Evolutionary conservation across 2,797 vertebrate species (phyloP).

Genomic region (Hyperoplus lanceolatus): DNA sequence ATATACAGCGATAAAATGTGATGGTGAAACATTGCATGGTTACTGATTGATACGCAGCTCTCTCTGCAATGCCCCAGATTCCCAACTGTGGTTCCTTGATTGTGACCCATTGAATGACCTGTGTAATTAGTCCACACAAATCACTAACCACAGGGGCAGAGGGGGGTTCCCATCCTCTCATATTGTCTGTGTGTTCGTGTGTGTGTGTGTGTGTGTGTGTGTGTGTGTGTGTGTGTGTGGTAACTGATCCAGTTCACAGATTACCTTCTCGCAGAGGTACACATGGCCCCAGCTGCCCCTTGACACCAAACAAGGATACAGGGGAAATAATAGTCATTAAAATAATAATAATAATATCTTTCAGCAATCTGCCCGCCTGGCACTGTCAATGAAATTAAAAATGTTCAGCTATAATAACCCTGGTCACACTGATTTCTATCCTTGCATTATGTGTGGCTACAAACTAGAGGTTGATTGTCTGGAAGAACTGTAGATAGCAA

Average conservation of each 20-base stretch:
- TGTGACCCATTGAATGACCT: constrained; percentile 83
- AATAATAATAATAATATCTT: constrained; percentile 31
- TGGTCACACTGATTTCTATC: constrained; percentile 11
- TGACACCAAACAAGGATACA: constrained; percentile 55
- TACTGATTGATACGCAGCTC: constrained; percentile 82
- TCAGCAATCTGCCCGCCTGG: constrained; percentile 34
- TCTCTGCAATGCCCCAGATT: constrained; percentile 50
- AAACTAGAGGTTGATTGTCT: constrained; percentile 37
- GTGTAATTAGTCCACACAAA: constrained; percentile 83
- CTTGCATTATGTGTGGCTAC: constrained; percentile 7
- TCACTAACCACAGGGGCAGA: constrained; percentile 77
- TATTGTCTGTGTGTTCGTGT: constrained; percentile 30
- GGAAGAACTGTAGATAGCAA: constrained; percentile 34
- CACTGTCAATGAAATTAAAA: background rate
- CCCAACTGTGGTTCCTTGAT: constrained; percentile 70
- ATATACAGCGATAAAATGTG: constrained; percentile 78
- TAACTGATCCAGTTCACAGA: constrained; percentile 68
- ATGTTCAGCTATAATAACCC: constrained; percentile 20
- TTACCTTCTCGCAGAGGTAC: constrained; percentile 64
- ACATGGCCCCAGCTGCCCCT: constrained; percentile 66
- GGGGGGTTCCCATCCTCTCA: constrained; percentile 64
- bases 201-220: constrained; percentile 35
- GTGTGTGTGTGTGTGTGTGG: constrained; percentile 44
- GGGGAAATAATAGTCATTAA: constrained; percentile 26
- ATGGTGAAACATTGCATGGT: constrained; percentile 79